Evolutionary conservation across 2,888 invertebrate species (phyloP).

Genomic region (Schrankia costaestrigalis): DNA sequence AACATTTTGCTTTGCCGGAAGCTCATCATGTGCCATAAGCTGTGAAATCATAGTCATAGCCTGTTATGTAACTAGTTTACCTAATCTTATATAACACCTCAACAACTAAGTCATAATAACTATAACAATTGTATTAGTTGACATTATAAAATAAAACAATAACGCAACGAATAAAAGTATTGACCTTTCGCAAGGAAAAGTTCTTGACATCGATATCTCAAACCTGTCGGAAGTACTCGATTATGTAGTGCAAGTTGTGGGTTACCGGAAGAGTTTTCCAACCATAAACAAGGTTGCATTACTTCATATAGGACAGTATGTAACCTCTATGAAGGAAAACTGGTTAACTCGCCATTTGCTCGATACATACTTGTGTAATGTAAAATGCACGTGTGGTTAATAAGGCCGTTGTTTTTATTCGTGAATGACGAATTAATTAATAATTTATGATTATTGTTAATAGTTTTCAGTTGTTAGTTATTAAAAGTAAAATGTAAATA

Average conservation of each 20-base stretch:
- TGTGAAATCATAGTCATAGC: too few species aligned
- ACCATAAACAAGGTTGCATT: constrained; percentile 39
- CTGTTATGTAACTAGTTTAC: too few species aligned
- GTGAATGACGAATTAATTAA: constrained; percentile 3
- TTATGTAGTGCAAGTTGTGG: constrained; percentile 17
- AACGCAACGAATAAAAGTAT: constrained; percentile 22
- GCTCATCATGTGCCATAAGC: too few species aligned
- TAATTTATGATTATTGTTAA: neutral
- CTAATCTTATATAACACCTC: too few species aligned
- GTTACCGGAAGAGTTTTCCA: constrained; percentile 50
- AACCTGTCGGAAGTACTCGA: constrained; percentile 45
- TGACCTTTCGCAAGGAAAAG: constrained; percentile 32
- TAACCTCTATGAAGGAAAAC: constrained; percentile 49
- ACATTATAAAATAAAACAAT: too few species aligned
- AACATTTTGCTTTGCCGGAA: too few species aligned
- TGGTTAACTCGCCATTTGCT: constrained; percentile 35
- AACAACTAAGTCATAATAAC: too few species aligned
- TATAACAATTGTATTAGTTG: too few species aligned
- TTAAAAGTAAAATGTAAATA: neutral
- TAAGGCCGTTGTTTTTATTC: constrained; percentile 6
- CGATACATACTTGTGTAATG: constrained; percentile 10
- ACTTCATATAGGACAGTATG: constrained; percentile 25
- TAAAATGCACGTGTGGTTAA: constrained; percentile 11
- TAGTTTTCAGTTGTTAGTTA: neutral
- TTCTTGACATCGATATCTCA: constrained; percentile 52